A percentile compares a stretch with the other conserved stretches of the same genome.
These are phyloP conservation scores for Idaea straminata DNA, from an alignment of 2,888 invertebrate species.

Conservation along the genomic window DNA sequence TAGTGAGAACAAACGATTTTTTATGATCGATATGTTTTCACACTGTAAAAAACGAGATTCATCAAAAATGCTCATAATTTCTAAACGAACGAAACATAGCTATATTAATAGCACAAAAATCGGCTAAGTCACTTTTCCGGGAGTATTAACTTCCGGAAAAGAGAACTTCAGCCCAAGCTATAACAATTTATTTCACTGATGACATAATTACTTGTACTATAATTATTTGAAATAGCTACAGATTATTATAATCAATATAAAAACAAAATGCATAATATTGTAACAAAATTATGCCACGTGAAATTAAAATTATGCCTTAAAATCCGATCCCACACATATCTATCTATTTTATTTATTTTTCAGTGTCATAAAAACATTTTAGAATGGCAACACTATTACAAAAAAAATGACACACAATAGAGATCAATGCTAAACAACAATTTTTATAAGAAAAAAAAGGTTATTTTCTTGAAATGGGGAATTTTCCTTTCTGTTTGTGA, in stretches of 20 bases:
- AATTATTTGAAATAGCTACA: too few species aligned
- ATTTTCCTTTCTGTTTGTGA: neutral
- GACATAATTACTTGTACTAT: neutral
- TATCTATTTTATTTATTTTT: neutral
- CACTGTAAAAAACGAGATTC: too few species aligned
- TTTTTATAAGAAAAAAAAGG: neutral
- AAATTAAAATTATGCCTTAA: neutral
- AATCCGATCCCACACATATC: neutral
- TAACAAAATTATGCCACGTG: neutral
- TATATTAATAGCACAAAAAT: too few species aligned
- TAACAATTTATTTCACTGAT: neutral
- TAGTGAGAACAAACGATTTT: too few species aligned
- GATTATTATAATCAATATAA: neutral
- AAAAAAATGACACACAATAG: conserved; percentile 5
- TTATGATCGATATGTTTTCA: too few species aligned
- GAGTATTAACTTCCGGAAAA: too few species aligned
- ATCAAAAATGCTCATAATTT: too few species aligned
- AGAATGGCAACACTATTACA: conserved; percentile 6
- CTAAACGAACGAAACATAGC: too few species aligned
- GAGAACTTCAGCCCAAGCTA: too few species aligned
- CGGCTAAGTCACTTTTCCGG: too few species aligned
- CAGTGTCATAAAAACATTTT: conserved; percentile 9
- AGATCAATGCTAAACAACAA: neutral
- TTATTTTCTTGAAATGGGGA: neutral
- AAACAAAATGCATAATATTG: neutral